A percentile compares a stretch with the other conserved stretches of the same genome.
phyloP scores from a whole-genome alignment of 2,797 vertebrate species.

The Ispidina lecontei region DNA sequence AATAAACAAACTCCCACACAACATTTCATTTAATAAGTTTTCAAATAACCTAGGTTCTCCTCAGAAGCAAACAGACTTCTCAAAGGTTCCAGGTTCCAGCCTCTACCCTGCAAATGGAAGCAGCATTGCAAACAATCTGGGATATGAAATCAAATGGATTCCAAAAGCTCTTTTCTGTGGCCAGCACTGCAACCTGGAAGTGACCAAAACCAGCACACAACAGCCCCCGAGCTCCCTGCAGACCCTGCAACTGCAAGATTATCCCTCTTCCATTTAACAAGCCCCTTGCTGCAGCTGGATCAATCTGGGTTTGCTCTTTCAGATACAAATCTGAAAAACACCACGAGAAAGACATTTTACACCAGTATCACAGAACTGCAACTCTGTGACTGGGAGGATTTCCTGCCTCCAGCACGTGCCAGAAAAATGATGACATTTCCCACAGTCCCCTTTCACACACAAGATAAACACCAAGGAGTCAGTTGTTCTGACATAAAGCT shows the following conservation, averaged over 20 bases:
- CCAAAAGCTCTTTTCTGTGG: background rate
- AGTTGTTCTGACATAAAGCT: background rate
- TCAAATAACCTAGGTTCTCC: background rate
- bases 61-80: background rate
- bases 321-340: background rate
- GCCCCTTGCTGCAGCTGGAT: background rate
- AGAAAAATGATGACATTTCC: background rate
- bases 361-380: background rate
- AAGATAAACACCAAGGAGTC: background rate
- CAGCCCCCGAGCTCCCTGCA: background rate
- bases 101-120: background rate
- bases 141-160: background rate
- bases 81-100: background rate
- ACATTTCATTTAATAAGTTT: background rate
- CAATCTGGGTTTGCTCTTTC: background rate
- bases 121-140: background rate
- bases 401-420: background rate
- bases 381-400: background rate
- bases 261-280: slow-evolving; percentile 4
- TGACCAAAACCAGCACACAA: fast-evolving
- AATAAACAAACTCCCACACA: too few relatives aligned
- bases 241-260: background rate
- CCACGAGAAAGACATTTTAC: background rate
- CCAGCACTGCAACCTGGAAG: background rate
- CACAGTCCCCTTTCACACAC: background rate